These are phyloP conservation scores for Drosophila ercepeae DNA, from an alignment of 1,140 invertebrate species.

Conservation along the genomic window DNA sequence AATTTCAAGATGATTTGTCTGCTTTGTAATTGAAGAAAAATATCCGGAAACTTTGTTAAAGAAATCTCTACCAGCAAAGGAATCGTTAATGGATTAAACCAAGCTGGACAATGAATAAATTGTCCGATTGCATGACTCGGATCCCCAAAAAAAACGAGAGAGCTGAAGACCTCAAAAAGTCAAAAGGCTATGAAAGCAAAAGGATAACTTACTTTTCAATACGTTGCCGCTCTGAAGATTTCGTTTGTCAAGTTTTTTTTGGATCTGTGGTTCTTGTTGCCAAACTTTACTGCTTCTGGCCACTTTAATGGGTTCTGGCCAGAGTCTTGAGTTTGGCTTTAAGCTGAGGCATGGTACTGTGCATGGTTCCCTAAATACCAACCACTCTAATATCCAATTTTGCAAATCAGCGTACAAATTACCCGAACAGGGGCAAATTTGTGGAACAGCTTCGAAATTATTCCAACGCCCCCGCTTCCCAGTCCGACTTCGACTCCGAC, in stretches of 20 bases:
- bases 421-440: constrained; percentile 48
- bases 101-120: constrained; percentile 67
- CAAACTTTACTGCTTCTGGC: constrained; percentile 17
- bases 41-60: constrained; percentile 22
- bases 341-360: constrained; percentile 2
- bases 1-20: constrained; percentile 16
- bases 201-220: constrained; percentile 62
- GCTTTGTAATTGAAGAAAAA: constrained; percentile 40
- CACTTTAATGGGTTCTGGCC: constrained; percentile 18
- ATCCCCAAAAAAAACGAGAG: constrained; percentile 12
- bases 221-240: constrained; percentile 67
- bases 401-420: constrained; percentile 80
- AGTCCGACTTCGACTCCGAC: too few relatives aligned
- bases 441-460: constrained; percentile 13
- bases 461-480: not conserved
- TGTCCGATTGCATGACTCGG: constrained; percentile 56
- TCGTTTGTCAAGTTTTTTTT: constrained; percentile 61
- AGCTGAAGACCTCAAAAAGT: constrained; percentile 10
- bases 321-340: constrained; percentile 20
- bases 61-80: not conserved
- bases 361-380: constrained; percentile 32
- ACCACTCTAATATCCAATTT: constrained; percentile 57
- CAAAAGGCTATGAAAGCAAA: not conserved
- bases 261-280: constrained; percentile 29
- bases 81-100: constrained; percentile 75